phyloP scores from a whole-genome alignment of 2,113 vertebrate genomes.

The Pycnonotus jocosus region DNA sequence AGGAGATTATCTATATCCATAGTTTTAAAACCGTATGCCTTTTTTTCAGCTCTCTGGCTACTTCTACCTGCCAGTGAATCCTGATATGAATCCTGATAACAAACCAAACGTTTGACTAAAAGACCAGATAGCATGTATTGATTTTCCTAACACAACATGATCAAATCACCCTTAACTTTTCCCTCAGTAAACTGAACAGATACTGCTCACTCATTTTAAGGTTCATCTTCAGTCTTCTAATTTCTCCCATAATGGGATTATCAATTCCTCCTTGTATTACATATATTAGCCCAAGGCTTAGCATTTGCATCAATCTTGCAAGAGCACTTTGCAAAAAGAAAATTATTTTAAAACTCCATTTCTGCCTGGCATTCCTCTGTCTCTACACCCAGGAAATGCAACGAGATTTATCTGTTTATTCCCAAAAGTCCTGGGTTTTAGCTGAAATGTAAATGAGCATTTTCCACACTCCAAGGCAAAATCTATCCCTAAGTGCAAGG shows the following conservation, averaged over 20 bases:
- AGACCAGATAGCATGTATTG: neutral
- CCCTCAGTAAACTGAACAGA: neutral
- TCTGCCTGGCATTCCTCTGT: neutral
- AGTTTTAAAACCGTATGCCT: neutral
- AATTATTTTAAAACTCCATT: neutral
- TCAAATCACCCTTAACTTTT: neutral
- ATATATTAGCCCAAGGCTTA: neutral
- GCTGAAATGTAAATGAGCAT: neutral
- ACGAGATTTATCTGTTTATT: neutral
- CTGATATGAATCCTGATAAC: too few relatives aligned
- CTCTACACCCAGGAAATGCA: neutral
- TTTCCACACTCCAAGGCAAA: neutral
- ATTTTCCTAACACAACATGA: neutral
- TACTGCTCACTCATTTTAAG: neutral
- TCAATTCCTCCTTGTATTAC: neutral
- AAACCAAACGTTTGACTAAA: neutral
- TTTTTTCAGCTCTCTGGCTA: neutral
- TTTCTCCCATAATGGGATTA: neutral
- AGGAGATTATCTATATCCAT: neutral
- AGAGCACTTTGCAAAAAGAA: neutral
- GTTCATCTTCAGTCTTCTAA: neutral
- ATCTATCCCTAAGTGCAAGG: neutral
- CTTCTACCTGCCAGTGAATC: neutral
- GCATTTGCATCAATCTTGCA: neutral
- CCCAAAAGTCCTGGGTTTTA: neutral